A percentile compares a stretch with the other conserved stretches of the same genome.
phyloP scores from a whole-genome alignment of 2,113 vertebrate species.

The human region DNA sequence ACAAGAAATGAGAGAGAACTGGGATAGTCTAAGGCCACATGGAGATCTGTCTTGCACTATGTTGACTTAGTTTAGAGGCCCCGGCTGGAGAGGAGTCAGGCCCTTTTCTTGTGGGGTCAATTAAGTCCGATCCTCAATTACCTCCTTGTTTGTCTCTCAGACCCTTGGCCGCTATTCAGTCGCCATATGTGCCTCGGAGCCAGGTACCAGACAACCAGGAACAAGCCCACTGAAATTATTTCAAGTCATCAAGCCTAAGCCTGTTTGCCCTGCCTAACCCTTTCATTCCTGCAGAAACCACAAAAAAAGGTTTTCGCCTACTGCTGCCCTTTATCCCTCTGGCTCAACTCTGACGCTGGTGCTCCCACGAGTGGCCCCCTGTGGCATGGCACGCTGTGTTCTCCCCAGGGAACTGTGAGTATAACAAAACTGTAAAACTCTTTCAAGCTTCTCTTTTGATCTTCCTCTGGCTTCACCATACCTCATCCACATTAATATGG shows the following conservation, averaged over 20 bases:
- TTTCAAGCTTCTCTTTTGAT: neutral
- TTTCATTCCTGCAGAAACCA: neutral
- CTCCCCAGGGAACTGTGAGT: no score
- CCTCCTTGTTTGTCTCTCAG: neutral
- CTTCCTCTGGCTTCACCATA: neutral
- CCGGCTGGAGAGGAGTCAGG: neutral
- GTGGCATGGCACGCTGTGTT: no score
- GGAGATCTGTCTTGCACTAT: neutral
- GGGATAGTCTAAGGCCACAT: neutral
- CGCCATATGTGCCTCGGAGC: neutral
- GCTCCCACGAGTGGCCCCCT: neutral
- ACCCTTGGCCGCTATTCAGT: neutral
- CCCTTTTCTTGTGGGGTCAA: neutral
- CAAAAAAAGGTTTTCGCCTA: neutral
- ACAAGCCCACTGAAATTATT: neutral
- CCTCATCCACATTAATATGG: neutral
- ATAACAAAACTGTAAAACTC: neutral
- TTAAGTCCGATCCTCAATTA: no score
- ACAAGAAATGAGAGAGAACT: neutral
- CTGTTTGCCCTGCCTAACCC: neutral
- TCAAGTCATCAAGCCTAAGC: neutral
- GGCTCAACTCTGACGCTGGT: neutral
- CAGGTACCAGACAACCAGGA: neutral
- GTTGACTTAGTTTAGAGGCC: neutral
- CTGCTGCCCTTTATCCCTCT: neutral